phyloP scores from a whole-genome alignment of 92 coral and sea anemone genomes.

The Nematostella vectensis region DNA sequence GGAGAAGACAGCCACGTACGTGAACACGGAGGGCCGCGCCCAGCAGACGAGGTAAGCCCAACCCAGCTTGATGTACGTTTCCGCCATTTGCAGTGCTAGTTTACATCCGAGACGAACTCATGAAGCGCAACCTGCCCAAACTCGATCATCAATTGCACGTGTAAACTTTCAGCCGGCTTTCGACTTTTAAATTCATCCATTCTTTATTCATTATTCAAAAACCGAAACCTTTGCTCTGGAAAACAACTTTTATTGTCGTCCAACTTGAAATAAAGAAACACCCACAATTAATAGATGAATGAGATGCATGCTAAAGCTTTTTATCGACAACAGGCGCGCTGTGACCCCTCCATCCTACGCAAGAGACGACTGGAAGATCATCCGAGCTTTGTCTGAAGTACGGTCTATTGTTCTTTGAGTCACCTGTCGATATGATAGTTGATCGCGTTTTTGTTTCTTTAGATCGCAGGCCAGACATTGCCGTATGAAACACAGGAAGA shows the following conservation, averaged over 20 bases:
- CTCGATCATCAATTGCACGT: no score
- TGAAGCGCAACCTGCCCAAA: background rate
- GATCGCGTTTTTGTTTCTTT: background rate
- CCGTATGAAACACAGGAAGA: conserved; percentile 86
- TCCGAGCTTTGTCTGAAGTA: conserved; percentile 97
- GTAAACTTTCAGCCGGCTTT: no score
- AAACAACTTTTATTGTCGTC: no score
- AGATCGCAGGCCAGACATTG: conserved; percentile 70
- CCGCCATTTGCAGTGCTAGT: background rate
- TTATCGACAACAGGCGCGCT: conserved; percentile 96
- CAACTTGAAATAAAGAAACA: no score
- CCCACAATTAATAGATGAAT: no score
- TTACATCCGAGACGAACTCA: background rate
- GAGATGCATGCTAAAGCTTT: no score
- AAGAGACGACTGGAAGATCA: conserved; percentile 97
- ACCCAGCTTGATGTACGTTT: no score
- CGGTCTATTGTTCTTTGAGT: no score
- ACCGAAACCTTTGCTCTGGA: no score
- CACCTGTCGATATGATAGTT: background rate
- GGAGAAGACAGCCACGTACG: conserved; percentile 95
- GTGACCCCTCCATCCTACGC: conserved; percentile 95
- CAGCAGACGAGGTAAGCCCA: conserved; percentile 92
- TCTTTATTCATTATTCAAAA: no score
- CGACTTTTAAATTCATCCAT: no score
- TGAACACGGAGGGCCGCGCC: conserved; percentile 97